phyloP scores from a whole-genome alignment of 2,888 invertebrate species.

The Metopia argyrocephala region DNA sequence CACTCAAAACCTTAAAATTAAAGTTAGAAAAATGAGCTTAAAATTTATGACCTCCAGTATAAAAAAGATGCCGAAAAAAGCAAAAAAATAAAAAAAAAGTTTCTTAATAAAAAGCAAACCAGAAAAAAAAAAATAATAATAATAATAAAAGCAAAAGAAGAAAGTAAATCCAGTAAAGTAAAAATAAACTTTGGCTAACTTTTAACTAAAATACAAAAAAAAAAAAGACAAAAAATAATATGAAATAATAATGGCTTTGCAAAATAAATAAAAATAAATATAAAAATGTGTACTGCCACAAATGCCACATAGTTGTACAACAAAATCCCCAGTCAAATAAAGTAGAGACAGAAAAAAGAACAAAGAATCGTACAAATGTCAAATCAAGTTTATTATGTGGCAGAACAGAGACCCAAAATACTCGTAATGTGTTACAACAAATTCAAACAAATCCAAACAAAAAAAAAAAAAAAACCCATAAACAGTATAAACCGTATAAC shows the following conservation, averaged over 20 bases:
- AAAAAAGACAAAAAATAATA: not conserved
- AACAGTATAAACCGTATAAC: not conserved
- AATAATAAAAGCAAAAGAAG: slow-evolving; percentile 1
- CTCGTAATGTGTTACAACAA: too few relatives aligned
- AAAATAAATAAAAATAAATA: slow-evolving; percentile 10
- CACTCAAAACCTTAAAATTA: too few relatives aligned
- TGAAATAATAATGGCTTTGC: not conserved
- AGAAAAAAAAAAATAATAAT: slow-evolving; percentile 22
- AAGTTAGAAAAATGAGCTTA: slow-evolving; percentile 54
- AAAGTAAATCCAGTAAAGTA: too few relatives aligned
- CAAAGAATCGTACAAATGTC: too few relatives aligned
- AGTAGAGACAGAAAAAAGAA: too few relatives aligned
- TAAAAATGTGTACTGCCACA: slow-evolving; percentile 25
- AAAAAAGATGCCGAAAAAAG: not conserved
- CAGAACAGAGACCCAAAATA: slow-evolving; percentile 32
- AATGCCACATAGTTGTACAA: slow-evolving; percentile 17
- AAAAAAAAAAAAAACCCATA: not conserved
- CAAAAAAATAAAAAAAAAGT: slow-evolving; percentile 6
- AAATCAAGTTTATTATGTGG: slow-evolving; percentile 64
- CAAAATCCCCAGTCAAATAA: slow-evolving; percentile 42
- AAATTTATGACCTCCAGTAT: slow-evolving; percentile 56
- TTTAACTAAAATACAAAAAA: not conserved
- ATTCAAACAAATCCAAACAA: too few relatives aligned
- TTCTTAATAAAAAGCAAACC: slow-evolving; percentile 38
- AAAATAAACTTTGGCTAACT: not conserved